phyloP scores from a whole-genome alignment of 2,888 invertebrate genomes.

The Hetaerina titia region DNA sequence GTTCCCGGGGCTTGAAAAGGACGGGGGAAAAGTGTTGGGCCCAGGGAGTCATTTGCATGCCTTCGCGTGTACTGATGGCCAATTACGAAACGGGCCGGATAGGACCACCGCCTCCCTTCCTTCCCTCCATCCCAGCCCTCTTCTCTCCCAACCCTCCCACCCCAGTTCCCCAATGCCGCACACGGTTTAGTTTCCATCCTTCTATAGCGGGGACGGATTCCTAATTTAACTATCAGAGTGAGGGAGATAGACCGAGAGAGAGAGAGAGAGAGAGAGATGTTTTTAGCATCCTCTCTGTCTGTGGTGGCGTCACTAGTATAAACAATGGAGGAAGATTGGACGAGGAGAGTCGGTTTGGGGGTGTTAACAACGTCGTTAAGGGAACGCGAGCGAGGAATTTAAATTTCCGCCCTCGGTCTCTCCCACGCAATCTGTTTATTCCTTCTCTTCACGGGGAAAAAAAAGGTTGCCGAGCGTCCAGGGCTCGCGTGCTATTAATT shows the following conservation, averaged over 20 bases:
- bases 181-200: conserved; percentile 29
- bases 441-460: background rate
- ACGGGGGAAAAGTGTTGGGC: background rate
- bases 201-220: conserved; percentile 49
- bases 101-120: background rate
- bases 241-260: background rate
- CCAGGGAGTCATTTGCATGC: conserved; percentile 57
- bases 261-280: background rate
- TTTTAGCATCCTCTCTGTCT: background rate
- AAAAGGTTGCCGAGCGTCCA: background rate
- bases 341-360: background rate
- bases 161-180: background rate
- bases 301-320: background rate
- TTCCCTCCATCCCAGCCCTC: background rate
- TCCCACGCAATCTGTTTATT: conserved; percentile 8
- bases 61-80: conserved; percentile 61
- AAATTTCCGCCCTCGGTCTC: background rate
- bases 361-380: conserved; percentile 39
- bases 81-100: conserved; percentile 51
- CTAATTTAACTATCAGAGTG: conserved; percentile 40
- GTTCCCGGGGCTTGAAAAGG: background rate
- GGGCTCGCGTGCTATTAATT: background rate
- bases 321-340: background rate
- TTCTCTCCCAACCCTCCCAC: background rate
- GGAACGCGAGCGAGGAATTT: conserved; percentile 5